A percentile compares a stretch with the other conserved stretches of the same genome.
Conservation (phyloP, 1,140 invertebrate species). For the Bathynomus jamesi region DNA sequence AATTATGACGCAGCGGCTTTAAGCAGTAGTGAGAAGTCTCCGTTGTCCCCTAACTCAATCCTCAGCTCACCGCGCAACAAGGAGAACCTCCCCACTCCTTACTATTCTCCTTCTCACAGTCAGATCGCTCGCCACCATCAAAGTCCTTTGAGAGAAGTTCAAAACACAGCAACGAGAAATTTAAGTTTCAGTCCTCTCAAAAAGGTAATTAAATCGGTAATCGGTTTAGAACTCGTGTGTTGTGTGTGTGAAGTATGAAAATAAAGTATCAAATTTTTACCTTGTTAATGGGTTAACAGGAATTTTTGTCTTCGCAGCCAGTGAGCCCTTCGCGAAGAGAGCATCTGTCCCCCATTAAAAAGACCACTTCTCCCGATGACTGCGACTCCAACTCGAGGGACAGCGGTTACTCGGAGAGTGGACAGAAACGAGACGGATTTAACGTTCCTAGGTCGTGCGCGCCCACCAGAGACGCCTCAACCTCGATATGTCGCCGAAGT, state of each 20-base stretch:
- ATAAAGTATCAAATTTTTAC: neutral
- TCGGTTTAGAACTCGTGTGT: no score
- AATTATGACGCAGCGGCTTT: no score
- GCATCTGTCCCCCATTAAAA: neutral
- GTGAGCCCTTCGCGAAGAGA: neutral
- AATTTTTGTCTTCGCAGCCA: neutral
- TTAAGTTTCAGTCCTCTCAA: neutral
- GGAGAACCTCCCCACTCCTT: neutral
- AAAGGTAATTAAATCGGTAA: no score
- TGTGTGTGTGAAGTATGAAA: no score
- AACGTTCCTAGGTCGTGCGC: neutral
- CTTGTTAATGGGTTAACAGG: neutral
- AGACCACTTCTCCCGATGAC: constrained; percentile 42
- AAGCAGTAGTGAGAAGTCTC: no score
- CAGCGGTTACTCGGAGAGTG: constrained; percentile 49
- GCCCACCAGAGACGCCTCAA: neutral
- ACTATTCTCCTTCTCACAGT: neutral
- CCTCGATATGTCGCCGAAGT: neutral
- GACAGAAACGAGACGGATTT: constrained; percentile 37
- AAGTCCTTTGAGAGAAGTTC: neutral
- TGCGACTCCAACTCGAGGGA: constrained; percentile 53
- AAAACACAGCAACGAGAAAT: neutral
- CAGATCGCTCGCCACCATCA: neutral
- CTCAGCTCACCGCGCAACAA: neutral
- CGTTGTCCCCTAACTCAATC: no score